phyloP scores from a whole-genome alignment of 2,113 vertebrate species.

The Eudyptes chrysolophus region DNA sequence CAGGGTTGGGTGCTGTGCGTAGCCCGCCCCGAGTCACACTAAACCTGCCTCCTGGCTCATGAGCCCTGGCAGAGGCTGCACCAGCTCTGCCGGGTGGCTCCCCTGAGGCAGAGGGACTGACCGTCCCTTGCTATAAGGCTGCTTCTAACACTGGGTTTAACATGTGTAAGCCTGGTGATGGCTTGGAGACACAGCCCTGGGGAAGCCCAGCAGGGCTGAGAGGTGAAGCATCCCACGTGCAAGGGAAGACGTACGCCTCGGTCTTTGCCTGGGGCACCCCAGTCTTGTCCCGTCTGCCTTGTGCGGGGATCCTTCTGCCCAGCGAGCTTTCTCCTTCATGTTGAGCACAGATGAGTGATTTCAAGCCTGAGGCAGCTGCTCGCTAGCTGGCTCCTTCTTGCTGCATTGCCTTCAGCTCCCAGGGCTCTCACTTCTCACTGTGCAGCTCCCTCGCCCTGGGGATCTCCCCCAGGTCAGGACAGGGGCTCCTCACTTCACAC shows the following conservation, averaged over 20 bases:
- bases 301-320: not conserved
- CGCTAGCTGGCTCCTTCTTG: not conserved
- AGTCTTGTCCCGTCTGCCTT: not conserved
- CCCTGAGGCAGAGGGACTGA: not conserved
- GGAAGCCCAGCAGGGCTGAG: not conserved
- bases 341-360: not conserved
- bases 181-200: not conserved
- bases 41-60: not conserved
- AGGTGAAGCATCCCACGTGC: not conserved
- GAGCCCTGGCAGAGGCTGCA: not conserved
- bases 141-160: not conserved
- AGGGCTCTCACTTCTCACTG: not conserved
- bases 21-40: not conserved
- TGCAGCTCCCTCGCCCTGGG: not conserved
- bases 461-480: not conserved
- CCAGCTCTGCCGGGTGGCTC: not conserved
- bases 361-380: not conserved
- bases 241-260: not conserved
- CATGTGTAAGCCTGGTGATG: rapidly evolving
- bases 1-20: rapidly evolving
- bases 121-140: not conserved
- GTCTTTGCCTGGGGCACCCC: not conserved
- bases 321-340: not conserved
- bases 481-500: not conserved
- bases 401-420: not conserved